Conservation (phyloP, 2,797 vertebrate genomes). For the Cuculus canorus region DNA sequence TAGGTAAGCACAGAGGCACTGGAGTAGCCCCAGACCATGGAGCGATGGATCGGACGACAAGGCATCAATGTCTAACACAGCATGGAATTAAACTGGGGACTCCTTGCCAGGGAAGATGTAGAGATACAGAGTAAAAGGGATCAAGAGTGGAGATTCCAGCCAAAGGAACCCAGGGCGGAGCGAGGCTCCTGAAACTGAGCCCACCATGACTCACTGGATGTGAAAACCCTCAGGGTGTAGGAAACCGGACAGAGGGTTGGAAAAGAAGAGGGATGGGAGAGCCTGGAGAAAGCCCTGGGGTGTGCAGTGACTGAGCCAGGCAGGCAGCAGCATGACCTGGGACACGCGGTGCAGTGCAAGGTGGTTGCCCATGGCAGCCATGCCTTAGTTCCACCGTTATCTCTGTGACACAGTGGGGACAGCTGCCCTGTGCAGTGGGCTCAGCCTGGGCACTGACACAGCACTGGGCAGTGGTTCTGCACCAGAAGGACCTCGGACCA, state of each 20-base stretch:
- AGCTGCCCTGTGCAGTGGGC: neutral
- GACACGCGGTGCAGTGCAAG: accelerated
- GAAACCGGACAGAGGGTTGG: neutral
- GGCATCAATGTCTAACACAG: neutral
- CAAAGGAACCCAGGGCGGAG: neutral
- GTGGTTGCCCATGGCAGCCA: accelerated
- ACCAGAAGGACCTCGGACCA: neutral
- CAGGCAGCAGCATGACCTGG: accelerated
- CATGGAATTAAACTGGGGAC: accelerated
- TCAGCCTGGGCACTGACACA: neutral
- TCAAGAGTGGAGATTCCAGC: neutral
- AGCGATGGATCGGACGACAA: accelerated
- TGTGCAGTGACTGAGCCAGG: neutral
- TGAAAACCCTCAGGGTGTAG: neutral
- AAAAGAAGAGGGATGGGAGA: neutral
- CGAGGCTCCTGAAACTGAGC: neutral
- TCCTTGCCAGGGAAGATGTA: neutral
- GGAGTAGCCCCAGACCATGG: accelerated
- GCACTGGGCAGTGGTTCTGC: accelerated
- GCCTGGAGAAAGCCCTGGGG: neutral
- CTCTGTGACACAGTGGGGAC: neutral
- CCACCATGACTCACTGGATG: accelerated
- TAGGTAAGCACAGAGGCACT: no score
- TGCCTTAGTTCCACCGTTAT: accelerated
- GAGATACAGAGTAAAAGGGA: neutral